phyloP scores from a whole-genome alignment of 2,888 invertebrate species.

The Cantharis lateralis region DNA sequence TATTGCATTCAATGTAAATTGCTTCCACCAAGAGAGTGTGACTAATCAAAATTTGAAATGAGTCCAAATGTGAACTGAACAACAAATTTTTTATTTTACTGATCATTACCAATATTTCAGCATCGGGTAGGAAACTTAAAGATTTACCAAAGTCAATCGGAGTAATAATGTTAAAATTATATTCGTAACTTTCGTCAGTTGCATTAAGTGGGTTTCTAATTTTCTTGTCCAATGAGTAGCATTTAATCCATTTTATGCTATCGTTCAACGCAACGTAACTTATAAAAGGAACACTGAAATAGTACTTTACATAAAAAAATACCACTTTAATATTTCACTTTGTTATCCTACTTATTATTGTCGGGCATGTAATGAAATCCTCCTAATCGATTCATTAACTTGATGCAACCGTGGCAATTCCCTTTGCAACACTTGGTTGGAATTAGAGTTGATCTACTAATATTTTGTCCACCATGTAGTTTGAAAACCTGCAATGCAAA shows the following conservation, averaged over 20 bases:
- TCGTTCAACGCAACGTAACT: conserved; percentile 71
- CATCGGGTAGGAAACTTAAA: conserved; percentile 1
- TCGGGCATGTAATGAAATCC: conserved; percentile 82
- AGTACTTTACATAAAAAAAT: background rate
- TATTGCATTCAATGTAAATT: conserved; percentile 7
- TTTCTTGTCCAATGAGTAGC: background rate
- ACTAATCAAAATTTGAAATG: background rate
- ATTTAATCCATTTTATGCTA: background rate
- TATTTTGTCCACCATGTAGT: conserved; percentile 78
- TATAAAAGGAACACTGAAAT: conserved; percentile 71
- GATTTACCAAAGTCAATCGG: conserved; percentile 53
- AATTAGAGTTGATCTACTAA: conserved; percentile 79
- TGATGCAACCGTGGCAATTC: conserved; percentile 61
- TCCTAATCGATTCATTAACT: conserved; percentile 84
- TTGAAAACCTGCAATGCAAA: conserved; percentile 62
- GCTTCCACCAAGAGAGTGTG: conserved; percentile 1
- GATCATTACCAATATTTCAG: conserved; percentile 6
- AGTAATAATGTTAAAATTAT: conserved; percentile 91
- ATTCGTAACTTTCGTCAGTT: conserved; percentile 57
- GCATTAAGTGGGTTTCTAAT: background rate
- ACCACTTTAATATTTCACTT: background rate
- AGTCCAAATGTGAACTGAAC: background rate
- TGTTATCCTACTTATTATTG: conserved; percentile 68
- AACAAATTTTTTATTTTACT: background rate
- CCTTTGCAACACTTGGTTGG: conserved; percentile 70